These are phyloP conservation scores for Lasioglossum baleicum DNA, from an alignment of 1,140 invertebrate species.

Conservation along the genomic window DNA sequence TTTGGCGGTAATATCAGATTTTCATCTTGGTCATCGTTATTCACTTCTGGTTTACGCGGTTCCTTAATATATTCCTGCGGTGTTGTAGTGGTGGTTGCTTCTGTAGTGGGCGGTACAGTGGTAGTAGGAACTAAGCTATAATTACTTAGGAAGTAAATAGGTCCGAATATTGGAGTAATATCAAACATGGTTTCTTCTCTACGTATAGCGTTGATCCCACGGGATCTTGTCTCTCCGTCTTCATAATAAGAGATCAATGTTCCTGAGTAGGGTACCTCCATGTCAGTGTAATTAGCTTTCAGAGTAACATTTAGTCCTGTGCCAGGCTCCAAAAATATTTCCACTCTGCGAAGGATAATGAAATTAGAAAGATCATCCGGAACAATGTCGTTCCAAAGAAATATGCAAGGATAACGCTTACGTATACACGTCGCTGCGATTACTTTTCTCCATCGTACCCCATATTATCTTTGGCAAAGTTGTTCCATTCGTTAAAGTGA, in stretches of 20 bases:
- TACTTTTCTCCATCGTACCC: constrained; percentile 83
- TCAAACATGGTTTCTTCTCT: constrained; percentile 85
- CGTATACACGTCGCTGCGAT: constrained; percentile 82
- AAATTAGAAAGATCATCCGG: not conserved
- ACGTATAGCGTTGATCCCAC: constrained; percentile 81
- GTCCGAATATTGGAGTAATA: constrained; percentile 84
- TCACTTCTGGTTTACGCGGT: not conserved
- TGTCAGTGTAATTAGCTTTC: constrained; percentile 85
- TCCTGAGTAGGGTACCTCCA: constrained; percentile 86
- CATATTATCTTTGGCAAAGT: constrained; percentile 83
- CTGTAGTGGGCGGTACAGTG: constrained; percentile 86
- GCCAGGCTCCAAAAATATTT: constrained; percentile 84
- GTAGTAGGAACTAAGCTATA: constrained; percentile 88
- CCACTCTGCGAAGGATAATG: constrained; percentile 74
- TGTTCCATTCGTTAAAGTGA: constrained; percentile 82
- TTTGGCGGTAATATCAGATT: constrained; percentile 70
- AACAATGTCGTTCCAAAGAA: not conserved
- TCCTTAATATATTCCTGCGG: constrained; percentile 26
- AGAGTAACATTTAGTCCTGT: constrained; percentile 90
- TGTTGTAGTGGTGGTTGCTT: constrained; percentile 83
- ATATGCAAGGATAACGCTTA: constrained; percentile 61
- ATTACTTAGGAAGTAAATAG: constrained; percentile 87
- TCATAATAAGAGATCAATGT: constrained; percentile 86
- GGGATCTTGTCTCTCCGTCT: constrained; percentile 80
- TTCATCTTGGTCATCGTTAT: constrained; percentile 61